Base-by-base conservation (phyloP, 2,888 invertebrate species). In the Gymnoscelis rufifasciata region DNA sequence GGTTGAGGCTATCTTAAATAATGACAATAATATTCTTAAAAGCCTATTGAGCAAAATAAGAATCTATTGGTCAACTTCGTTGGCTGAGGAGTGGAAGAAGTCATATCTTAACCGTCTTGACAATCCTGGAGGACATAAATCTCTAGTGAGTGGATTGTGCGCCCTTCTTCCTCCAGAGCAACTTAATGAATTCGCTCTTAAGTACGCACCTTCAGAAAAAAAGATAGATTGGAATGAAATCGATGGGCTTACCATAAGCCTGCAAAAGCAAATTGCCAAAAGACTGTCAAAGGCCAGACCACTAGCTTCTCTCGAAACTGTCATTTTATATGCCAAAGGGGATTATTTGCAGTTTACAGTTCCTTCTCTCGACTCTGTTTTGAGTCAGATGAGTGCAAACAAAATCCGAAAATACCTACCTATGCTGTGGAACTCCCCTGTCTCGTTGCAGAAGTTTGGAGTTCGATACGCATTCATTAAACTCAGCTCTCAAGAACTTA, bases 301-400 rank as follows among this genome's bases (percentile, higher is more conserved):
- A 2, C 60, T 71, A 4, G 56, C 65, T 2, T 51, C 69, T 5
- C 56, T 76, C 19, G 67, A 75, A 3, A 46, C 60, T 2, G 60
- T 79, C 1, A 52, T 84, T 24, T 60, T 49, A 40, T 86, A 74
- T 48, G 78, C 82, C 1, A 76, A 72, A 60, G 78, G 80, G 14
- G 82, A 84, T 56, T 83, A 82, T 48, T 63, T 83, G 29, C 78
- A 82, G 50, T 76, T 62, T 45, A 62, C 66, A 6, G 62, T 83
- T 7, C 74, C 78, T 1, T 80, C 84, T 11, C 58, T 84, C 5
- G 68, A 59, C 45, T 63, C 83, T 4, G 54, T 82, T 19, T 59
- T 77, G 10, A 57, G 68, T 27, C 74, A 79, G 48, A 47, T 78
- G 31, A 77, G 70, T 38, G 46, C 52, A 12, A 49, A 13, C 7